These are phyloP conservation scores for Mystacides longicornis DNA, from an alignment of 2,888 invertebrate species.

Conservation along the genomic window DNA sequence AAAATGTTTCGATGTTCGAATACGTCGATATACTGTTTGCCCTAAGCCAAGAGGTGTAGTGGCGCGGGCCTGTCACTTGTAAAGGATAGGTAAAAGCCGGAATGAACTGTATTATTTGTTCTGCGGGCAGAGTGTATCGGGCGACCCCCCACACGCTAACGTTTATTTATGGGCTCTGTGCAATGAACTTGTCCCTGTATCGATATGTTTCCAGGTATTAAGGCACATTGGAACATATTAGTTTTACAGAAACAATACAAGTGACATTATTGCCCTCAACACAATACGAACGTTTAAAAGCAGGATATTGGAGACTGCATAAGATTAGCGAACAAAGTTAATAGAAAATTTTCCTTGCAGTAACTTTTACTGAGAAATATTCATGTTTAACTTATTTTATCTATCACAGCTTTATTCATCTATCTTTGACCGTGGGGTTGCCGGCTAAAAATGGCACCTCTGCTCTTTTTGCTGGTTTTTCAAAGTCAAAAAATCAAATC, in stretches of 20 bases:
- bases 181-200: conserved; percentile 42
- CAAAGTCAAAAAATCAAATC: no score
- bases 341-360: no score
- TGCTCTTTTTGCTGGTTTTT: no score
- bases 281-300: no score
- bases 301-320: no score
- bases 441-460: no score
- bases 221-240: conserved; percentile 23
- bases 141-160: conserved; percentile 8
- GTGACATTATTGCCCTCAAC: background rate
- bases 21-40: background rate
- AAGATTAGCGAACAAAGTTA: no score
- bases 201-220: conserved; percentile 44
- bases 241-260: conserved; percentile 12
- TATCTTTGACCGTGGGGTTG: no score
- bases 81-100: background rate
- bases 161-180: conserved; percentile 45
- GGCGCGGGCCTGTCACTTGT: background rate
- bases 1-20: background rate
- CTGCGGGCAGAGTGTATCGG: background rate
- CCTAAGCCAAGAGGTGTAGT: background rate
- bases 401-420: no score
- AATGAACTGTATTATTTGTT: background rate
- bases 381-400: no score
- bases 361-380: no score